Base-by-base conservation (phyloP, 2,113 vertebrate genomes). In the Rhizomys pruinosus region DNA sequence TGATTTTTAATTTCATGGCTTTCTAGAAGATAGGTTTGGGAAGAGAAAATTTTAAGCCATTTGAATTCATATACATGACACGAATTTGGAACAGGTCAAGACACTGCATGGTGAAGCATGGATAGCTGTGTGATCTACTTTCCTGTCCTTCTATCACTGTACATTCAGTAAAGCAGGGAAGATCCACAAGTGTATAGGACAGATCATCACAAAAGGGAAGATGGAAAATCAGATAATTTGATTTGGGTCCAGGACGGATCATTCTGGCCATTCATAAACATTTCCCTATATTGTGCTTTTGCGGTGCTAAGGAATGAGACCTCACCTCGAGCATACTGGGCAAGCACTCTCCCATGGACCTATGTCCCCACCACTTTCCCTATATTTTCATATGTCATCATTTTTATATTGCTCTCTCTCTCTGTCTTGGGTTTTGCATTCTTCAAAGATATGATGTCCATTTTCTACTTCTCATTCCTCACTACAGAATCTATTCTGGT, bases 1-100 rank as follows among this genome's bases (percentile, higher is more conserved):
- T n/a, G n/a, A 52, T 52, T 52, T 90, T 82, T 94, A 89, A 93
- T 2, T 87, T 92, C 68, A 82, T 85, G 55, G 5, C 64, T 89
- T 90, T 92, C 74, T 79, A 57, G 77, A 90, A 77, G 86, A 69
- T 68, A 85, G 86, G 64, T 90, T 80, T 52, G 17, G 32, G 34
- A 47, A 72, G 72, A 93, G 42, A 95, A 16, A 63, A 72, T 74
- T 79, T 94, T 91, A 90, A 92, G 55, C 20, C 1, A 12, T 79
- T 64, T 57, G 64, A 89, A 79, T 63, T 92, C 47, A 93, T 23
- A 94, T 47, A 47, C 44, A 34, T 73, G n/a, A 61, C 74, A 63
- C 81, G 71, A 78, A 57, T 81, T 91, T 57, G 74, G 79, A 81
- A 47, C 34, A 78, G 93, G 72, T 94, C 27, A 69, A 80, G 55